Conservation (phyloP, 2,113 vertebrate species). For the Eidolon helvum region DNA sequence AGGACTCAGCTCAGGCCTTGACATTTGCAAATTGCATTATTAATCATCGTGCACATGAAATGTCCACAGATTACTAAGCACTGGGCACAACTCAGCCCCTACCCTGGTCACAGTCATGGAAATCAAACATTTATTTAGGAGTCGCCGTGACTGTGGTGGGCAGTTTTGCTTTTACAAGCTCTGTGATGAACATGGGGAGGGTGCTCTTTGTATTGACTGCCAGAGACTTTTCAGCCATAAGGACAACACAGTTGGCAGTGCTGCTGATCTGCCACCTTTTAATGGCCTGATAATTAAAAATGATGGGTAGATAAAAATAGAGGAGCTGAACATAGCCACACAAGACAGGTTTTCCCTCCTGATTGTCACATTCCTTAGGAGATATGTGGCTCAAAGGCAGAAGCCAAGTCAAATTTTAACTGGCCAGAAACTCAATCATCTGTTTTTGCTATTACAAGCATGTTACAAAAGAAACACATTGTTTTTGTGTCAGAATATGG, state of each 20-base stretch:
- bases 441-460: background rate
- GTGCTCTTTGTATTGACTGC: background rate
- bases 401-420: conserved; percentile 64
- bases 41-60: background rate
- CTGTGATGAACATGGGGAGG: background rate
- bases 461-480: conserved; percentile 58
- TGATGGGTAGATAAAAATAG: conserved; percentile 74
- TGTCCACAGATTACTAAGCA: background rate
- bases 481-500: conserved; percentile 64
- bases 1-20: background rate
- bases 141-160: background rate
- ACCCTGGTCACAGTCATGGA: background rate
- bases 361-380: background rate
- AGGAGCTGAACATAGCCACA: conserved; percentile 40
- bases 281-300: conserved; percentile 82
- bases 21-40: background rate
- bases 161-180: conserved; percentile 29
- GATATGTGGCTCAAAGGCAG: conserved; percentile 43
- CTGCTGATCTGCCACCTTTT: conserved; percentile 76
- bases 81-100: background rate
- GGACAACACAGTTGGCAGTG: conserved; percentile 55
- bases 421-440: conserved; percentile 55
- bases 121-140: background rate
- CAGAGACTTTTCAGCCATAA: conserved; percentile 58
- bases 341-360: conserved; percentile 36